Percentiles rank a stretch among this genome's conserved stretches.
Evolutionary conservation across 37 sponge, comb jelly and placozoan species (phyloP).

Genomic region (Geodia barretti): DNA sequence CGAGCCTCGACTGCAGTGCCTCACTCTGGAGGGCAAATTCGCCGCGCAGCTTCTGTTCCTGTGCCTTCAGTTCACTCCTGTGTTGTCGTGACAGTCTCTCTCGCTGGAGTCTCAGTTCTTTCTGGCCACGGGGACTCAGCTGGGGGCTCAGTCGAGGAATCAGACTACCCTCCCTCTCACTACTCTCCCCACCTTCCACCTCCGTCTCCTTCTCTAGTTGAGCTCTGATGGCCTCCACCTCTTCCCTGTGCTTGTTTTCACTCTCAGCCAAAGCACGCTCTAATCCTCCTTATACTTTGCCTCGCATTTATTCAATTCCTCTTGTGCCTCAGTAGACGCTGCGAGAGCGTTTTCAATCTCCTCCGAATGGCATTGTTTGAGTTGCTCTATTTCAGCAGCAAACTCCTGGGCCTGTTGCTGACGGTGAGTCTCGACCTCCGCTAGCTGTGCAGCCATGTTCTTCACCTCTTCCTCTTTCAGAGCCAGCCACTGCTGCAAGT

Average conservation of each 20-base stretch:
- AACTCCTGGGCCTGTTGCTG: not conserved
- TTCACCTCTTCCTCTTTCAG: not conserved
- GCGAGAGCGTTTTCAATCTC: not conserved
- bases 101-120: slow-evolving; percentile 3
- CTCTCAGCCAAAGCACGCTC: not conserved
- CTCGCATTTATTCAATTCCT: not conserved
- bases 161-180: slow-evolving; percentile 7
- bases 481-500: not conserved
- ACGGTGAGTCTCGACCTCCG: not conserved
- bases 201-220: not conserved
- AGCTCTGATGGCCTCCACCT: not conserved
- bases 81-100: slow-evolving; percentile 18
- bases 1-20: not conserved
- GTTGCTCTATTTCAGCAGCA: slow-evolving; percentile 12
- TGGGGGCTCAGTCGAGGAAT: no score
- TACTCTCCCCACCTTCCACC: not conserved
- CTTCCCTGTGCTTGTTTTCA: not conserved
- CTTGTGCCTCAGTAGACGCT: not conserved
- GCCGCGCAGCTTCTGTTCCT: slow-evolving; percentile 8
- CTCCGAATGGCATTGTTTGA: not conserved
- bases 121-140: slow-evolving; percentile 17
- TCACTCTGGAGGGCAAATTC: slow-evolving; percentile 4
- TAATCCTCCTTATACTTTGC: not conserved
- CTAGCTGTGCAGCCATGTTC: not conserved
- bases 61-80: not conserved